These are phyloP conservation scores for Henicopernis longicauda DNA, from an alignment of 2,113 vertebrate genomes.

Conservation along the genomic window DNA sequence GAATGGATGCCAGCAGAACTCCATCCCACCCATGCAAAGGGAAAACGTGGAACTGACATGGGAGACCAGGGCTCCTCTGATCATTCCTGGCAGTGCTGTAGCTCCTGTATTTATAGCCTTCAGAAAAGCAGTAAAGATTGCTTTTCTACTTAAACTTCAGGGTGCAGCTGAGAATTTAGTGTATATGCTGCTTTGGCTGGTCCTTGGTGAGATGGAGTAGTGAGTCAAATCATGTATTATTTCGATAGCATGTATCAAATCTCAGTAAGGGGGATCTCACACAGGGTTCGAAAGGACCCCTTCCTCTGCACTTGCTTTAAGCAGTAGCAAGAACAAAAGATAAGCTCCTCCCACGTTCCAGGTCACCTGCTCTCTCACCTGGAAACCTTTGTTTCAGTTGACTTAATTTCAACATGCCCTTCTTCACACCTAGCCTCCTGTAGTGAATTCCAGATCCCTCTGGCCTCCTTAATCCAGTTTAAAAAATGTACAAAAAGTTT, in stretches of 20 bases:
- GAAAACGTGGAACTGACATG: background rate
- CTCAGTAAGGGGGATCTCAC: background rate
- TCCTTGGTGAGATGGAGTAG: background rate
- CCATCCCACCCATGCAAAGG: background rate
- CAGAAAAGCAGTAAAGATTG: background rate
- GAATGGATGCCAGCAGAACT: background rate
- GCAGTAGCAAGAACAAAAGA: background rate
- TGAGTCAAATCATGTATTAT: background rate
- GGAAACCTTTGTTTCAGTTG: background rate
- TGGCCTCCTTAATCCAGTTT: background rate
- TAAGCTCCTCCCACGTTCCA: background rate
- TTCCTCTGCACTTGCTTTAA: background rate
- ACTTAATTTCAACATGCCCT: background rate
- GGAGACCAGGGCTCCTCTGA: background rate
- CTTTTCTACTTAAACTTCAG: background rate
- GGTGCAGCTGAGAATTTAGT: background rate
- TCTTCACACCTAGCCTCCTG: background rate
- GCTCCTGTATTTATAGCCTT: background rate
- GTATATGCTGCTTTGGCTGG: background rate
- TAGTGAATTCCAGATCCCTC: background rate
- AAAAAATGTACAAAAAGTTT: background rate
- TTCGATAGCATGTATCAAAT: background rate
- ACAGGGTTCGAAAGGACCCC: background rate
- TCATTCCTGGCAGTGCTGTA: background rate
- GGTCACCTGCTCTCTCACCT: background rate